Percentiles rank a stretch among this genome's conserved stretches.
Evolutionary conservation across 1,140 invertebrate species (phyloP).

Genomic region (Diorhabda elongata): DNA sequence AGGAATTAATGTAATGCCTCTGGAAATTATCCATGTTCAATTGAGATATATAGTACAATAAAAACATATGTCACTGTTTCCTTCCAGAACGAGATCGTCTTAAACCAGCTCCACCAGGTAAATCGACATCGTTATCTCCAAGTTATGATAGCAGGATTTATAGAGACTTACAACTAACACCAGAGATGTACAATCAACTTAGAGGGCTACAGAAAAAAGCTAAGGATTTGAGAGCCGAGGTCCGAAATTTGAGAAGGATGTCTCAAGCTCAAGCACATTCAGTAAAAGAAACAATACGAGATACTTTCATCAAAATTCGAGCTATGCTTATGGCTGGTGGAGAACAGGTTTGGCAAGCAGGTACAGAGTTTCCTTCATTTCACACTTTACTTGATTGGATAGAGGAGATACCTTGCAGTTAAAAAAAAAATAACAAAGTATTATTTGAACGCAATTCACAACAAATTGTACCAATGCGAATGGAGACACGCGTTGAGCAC

Average conservation of each 20-base stretch:
- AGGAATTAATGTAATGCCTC: background rate
- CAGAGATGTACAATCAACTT: constrained; percentile 84
- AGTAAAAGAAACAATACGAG: constrained; percentile 85
- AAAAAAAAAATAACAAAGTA: too few species aligned
- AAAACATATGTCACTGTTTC: background rate
- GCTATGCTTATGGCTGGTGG: constrained; percentile 63
- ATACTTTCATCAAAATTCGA: constrained; percentile 81
- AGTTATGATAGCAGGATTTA: constrained; percentile 60
- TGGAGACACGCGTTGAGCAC: too few species aligned
- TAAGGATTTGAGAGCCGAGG: constrained; percentile 83
- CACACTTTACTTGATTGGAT: too few species aligned
- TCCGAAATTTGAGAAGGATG: constrained; percentile 80
- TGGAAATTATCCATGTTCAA: background rate
- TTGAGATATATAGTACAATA: constrained; percentile 1
- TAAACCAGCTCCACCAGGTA: constrained; percentile 77
- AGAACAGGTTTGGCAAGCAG: constrained; percentile 51
- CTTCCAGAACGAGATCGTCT: constrained; percentile 70
- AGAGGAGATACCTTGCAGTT: too few species aligned
- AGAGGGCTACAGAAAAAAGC: constrained; percentile 82
- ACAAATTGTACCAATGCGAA: too few species aligned
- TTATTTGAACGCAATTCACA: too few species aligned
- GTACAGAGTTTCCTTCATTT: constrained; percentile 22
- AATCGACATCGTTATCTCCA: constrained; percentile 68
- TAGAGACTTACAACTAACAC: constrained; percentile 65
- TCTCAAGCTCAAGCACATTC: constrained; percentile 87